Percentiles rank a stretch among this genome's conserved stretches.
Conservation (phyloP, 2,888 invertebrate genomes). For the Poecilus cupreus region DNA sequence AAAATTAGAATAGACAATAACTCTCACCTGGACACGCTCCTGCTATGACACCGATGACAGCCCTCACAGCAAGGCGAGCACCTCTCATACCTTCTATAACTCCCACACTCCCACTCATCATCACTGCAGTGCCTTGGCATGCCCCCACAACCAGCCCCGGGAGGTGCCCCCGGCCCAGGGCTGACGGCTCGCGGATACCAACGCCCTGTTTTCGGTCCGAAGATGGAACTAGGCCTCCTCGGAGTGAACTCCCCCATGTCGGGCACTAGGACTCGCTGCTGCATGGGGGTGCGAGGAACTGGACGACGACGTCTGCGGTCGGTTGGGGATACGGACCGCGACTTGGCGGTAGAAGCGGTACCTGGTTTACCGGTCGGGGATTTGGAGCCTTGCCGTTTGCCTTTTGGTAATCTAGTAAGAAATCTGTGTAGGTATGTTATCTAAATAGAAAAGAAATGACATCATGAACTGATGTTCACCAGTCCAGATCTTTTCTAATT, state of each 20-base stretch:
- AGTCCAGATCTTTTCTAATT: too few relatives aligned
- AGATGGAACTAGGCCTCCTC: conserved; percentile 51
- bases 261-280: conserved; percentile 51
- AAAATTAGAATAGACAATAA: neutral
- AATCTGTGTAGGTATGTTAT: too few relatives aligned
- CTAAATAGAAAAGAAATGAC: too few relatives aligned
- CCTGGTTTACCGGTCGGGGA: neutral
- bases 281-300: conserved; percentile 41
- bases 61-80: conserved; percentile 5
- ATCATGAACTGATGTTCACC: too few relatives aligned
- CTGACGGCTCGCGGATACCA: conserved; percentile 20
- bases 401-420: conserved; percentile 26
- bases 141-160: neutral
- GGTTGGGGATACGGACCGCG: conserved; percentile 48
- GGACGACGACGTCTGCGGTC: conserved; percentile 30
- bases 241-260: conserved; percentile 29
- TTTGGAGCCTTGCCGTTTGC: conserved; percentile 39
- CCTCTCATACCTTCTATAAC: neutral
- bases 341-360: neutral
- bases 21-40: neutral
- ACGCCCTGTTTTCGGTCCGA: conserved; percentile 44
- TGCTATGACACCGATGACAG: conserved; percentile 6
- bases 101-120: conserved; percentile 1
- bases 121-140: neutral
- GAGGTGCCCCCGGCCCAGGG: neutral